Conservation (phyloP, 2,888 invertebrate species). For the Xanthia icteritia region DNA sequence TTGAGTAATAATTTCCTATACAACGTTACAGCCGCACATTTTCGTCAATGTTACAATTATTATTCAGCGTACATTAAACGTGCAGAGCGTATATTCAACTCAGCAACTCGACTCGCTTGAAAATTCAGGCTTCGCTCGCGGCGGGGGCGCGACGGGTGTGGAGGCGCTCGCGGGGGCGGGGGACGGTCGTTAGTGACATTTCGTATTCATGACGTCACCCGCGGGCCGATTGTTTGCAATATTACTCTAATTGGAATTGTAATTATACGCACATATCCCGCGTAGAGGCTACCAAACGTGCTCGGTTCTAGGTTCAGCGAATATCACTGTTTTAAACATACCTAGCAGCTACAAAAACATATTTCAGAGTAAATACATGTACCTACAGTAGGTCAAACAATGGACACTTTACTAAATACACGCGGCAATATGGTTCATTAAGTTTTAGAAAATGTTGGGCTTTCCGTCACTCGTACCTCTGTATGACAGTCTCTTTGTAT, state of each 20-base stretch:
- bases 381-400: neutral
- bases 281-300: conserved; percentile 76
- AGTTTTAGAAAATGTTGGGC: too few relatives aligned
- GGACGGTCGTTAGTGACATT: conserved; percentile 89
- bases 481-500: too few relatives aligned
- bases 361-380: neutral
- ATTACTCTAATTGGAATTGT: conserved; percentile 90
- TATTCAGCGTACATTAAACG: conserved; percentile 70
- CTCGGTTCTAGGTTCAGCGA: conserved; percentile 68
- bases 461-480: too few relatives aligned
- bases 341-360: neutral
- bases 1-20: conserved; percentile 59
- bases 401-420: neutral
- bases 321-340: conserved; percentile 24
- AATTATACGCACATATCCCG: conserved; percentile 86
- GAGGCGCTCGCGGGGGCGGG: conserved; percentile 64
- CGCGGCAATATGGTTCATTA: too few relatives aligned
- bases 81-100: conserved; percentile 70
- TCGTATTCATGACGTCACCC: conserved; percentile 90
- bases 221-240: conserved; percentile 90
- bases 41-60: conserved; percentile 70
- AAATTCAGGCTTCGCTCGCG: conserved; percentile 85
- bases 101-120: conserved; percentile 82
- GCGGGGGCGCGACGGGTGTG: conserved; percentile 62
- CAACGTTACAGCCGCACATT: conserved; percentile 60